These are phyloP conservation scores for Parauchenoglanis ngamensis DNA, from an alignment of 2,797 vertebrate genomes.

Conservation along the genomic window DNA sequence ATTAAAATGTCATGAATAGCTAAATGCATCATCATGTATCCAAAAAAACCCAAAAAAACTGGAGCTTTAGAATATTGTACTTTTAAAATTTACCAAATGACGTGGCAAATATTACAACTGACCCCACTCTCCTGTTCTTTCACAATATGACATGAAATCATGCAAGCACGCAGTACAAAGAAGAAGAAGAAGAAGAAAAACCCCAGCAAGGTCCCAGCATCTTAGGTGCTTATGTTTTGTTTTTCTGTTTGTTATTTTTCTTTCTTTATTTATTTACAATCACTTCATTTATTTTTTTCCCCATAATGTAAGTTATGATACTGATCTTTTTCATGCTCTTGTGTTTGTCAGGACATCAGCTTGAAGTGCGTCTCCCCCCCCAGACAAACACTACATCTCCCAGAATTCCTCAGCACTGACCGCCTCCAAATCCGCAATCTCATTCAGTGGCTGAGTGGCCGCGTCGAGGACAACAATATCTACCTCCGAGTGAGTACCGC, in stretches of 20 bases:
- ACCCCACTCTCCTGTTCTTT: too few species aligned
- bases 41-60: too few species aligned
- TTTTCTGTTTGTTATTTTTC: background rate
- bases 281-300: background rate
- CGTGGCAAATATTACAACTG: too few species aligned
- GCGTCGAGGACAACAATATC: slow-evolving; percentile 68
- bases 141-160: background rate
- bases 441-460: slow-evolving; percentile 70
- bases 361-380: too few species aligned
- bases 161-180: background rate
- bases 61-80: too few species aligned
- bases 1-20: too few species aligned
- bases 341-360: background rate
- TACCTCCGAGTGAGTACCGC: slow-evolving; percentile 70
- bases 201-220: background rate
- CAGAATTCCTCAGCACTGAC: slow-evolving; percentile 46
- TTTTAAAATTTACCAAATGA: too few species aligned
- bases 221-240: background rate
- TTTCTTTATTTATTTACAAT: background rate
- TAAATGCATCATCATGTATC: too few species aligned
- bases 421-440: slow-evolving; percentile 56
- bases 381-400: slow-evolving; percentile 70
- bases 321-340: background rate
- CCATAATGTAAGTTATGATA: too few species aligned
- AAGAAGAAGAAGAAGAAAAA: background rate